Evolutionary conservation across 1,140 invertebrate species (phyloP).

Genomic region (Papilio glaucus): DNA sequence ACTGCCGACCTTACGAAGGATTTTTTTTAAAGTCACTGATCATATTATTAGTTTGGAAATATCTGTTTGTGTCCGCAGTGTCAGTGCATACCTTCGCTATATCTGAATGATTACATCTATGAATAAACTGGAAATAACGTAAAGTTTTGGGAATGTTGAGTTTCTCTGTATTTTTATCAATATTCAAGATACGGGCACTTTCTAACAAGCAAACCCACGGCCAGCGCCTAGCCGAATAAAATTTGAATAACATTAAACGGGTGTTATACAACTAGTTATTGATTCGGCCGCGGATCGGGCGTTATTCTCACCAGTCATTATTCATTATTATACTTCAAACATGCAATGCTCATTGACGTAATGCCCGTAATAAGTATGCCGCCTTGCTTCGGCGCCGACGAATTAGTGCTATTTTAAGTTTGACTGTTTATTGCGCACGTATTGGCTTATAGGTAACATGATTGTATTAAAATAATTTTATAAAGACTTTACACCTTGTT

Average conservation of each 20-base stretch:
- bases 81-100: not conserved
- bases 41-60: not conserved
- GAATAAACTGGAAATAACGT: constrained; percentile 16
- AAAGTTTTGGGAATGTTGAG: constrained; percentile 21
- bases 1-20: no score
- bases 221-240: constrained; percentile 30
- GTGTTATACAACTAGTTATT: constrained; percentile 35
- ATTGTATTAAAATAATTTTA: not conserved
- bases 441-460: not conserved
- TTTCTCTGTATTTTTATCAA: constrained; percentile 25
- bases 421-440: not conserved
- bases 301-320: constrained; percentile 27
- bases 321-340: constrained; percentile 35
- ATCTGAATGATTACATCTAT: not conserved
- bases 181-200: constrained; percentile 28
- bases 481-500: not conserved
- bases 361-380: constrained; percentile 26
- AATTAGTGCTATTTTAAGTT: constrained; percentile 19
- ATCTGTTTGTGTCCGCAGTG: not conserved
- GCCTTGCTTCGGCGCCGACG: not conserved
- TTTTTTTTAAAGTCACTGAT: not conserved
- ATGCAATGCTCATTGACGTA: constrained; percentile 35
- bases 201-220: constrained; percentile 34
- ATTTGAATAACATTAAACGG: constrained; percentile 34
- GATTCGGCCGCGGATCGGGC: not conserved